Evolutionary conservation across 2,888 invertebrate genomes (phyloP).

Genomic region (Athalia cordata): DNA sequence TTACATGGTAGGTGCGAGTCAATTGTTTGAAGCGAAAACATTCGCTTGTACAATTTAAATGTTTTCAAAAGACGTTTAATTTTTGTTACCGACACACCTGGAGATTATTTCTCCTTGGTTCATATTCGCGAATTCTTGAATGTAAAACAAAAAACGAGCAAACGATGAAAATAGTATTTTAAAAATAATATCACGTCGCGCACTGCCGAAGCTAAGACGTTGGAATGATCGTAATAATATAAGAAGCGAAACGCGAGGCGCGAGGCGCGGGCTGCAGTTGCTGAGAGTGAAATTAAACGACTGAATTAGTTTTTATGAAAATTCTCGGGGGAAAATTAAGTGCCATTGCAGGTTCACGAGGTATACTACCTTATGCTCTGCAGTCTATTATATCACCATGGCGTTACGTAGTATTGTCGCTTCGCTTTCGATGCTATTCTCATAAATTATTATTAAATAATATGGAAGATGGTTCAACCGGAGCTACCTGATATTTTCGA

Average conservation of each 20-base stretch:
- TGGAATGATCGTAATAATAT: constrained; percentile 20
- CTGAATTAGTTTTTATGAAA: constrained; percentile 55
- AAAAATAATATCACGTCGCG: neutral
- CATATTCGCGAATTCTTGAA: neutral
- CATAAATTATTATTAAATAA: constrained; percentile 27
- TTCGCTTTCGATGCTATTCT: constrained; percentile 2
- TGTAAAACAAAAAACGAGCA: neutral
- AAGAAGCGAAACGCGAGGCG: neutral
- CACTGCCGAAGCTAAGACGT: neutral
- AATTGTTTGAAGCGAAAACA: too few relatives aligned
- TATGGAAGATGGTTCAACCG: neutral
- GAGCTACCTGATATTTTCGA: neutral
- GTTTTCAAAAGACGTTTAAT: too few relatives aligned
- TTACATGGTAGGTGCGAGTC: too few relatives aligned
- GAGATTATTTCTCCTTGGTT: too few relatives aligned
- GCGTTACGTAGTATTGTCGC: neutral
- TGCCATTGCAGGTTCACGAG: constrained; percentile 23
- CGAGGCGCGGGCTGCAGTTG: neutral
- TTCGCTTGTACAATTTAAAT: too few relatives aligned
- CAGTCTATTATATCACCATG: too few relatives aligned
- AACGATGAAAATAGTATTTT: too few relatives aligned
- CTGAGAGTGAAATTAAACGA: constrained; percentile 54
- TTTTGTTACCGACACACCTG: too few relatives aligned
- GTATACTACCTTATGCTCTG: too few relatives aligned
- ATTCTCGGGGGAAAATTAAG: constrained; percentile 26